A percentile compares a stretch with the other conserved stretches of the same genome.
Conservation (phyloP, 1,140 invertebrate genomes). For the Lordiphosa mommai region DNA sequence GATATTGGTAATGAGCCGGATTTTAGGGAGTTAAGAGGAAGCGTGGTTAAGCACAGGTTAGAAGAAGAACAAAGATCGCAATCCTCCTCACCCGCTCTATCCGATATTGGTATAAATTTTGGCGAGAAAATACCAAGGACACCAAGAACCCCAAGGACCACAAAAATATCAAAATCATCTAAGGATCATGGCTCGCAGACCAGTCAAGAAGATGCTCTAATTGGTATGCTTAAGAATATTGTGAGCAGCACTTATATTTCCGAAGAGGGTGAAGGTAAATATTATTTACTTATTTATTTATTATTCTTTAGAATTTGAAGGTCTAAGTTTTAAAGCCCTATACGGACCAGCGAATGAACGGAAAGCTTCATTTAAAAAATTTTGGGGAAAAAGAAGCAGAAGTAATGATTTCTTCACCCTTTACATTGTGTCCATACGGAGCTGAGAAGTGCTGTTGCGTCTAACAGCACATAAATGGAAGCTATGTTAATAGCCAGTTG, state of each 20-base stretch:
- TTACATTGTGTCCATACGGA: no score
- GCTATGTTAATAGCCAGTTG: no score
- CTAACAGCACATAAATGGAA: no score
- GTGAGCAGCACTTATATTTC: neutral
- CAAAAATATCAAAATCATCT: neutral
- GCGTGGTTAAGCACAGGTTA: neutral
- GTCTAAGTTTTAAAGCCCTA: no score
- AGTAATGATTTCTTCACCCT: no score
- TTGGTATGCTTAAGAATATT: neutral
- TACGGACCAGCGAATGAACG: no score
- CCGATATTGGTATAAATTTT: conserved; percentile 15
- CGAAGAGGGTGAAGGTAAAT: neutral
- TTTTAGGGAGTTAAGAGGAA: neutral
- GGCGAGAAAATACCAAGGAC: neutral
- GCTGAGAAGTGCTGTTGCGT: no score
- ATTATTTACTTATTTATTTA: no score
- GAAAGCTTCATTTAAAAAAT: no score
- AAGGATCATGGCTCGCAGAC: neutral
- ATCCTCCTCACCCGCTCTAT: neutral
- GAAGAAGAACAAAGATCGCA: neutral
- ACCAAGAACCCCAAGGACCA: neutral
- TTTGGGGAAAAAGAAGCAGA: no score
- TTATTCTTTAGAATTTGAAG: no score
- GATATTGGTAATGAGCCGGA: conserved; percentile 1
- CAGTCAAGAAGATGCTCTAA: conserved; percentile 2